Evolutionary conservation across 2,113 vertebrate species (phyloP), one percentile per base, ranked within the genome.

Genomic region (Morone saxatilis): DNA sequence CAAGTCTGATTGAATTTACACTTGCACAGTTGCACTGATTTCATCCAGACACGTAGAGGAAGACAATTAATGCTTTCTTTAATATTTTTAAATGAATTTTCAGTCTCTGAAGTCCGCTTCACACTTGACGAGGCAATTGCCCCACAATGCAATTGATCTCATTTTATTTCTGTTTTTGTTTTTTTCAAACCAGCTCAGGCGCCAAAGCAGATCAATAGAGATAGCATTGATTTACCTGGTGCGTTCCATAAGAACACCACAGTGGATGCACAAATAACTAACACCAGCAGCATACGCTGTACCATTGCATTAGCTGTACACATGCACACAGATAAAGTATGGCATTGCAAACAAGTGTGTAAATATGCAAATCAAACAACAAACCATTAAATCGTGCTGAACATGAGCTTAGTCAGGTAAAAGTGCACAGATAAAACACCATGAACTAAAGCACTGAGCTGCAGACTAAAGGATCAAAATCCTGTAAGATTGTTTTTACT

Each of bases 161-260:
- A 16, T 74, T 84, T 6, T 20, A 43, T 78, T 67, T 48, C 36
- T 40, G 11, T 50, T 62, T 31, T 31, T 31, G 31, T 31, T 70
- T 41, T 50, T 68, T 12, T n/a, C 31, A 20, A 76, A 74, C 57
- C 36, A 60, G 43, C 63, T 77, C 59, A 71, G 69, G 66, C 6
- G 13, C 60, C 56, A 43, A 77, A 80, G 43, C 75, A 79, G 80
- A 85, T 89, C 84, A 72, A 80, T 80, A 67, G 22, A 84, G 48
- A 75, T 57, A 7, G 22, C 0, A 20, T 72, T 86, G 73, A 80
- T 86, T 80, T 80, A 80, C 75, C n/a, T 53, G 41, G 41, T 11
- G 19, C 53, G 36, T 16, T 66, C n/a, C 8, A 68, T 73, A 41
- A 48, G 43, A 76, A 62, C 40, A 43, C 83, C 54, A 73, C 36